phyloP scores from a whole-genome alignment of 1,140 invertebrate species.

The Samia ricini region DNA sequence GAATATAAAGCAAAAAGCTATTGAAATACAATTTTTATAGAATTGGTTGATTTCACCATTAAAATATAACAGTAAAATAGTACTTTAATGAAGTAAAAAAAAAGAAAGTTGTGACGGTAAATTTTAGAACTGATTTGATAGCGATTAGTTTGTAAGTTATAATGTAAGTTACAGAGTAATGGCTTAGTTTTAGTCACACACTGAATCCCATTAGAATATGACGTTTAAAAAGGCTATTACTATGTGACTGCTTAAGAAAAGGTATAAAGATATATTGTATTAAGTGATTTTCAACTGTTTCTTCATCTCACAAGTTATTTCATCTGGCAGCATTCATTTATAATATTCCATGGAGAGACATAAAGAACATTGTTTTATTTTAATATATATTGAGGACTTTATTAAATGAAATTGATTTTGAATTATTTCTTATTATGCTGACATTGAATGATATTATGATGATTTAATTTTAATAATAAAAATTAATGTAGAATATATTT shows the following conservation, averaged over 20 bases:
- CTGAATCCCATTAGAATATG: constrained; percentile 25
- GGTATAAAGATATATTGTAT: not conserved
- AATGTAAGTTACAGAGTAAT: constrained; percentile 46
- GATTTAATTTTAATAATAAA: not conserved
- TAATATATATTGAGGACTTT: too few relatives aligned
- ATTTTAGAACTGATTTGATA: constrained; percentile 61
- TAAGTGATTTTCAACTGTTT: not conserved
- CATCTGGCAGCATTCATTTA: too few relatives aligned
- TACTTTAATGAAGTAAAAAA: not conserved
- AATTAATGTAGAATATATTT: too few relatives aligned
- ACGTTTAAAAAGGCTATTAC: not conserved
- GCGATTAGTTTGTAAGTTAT: constrained; percentile 53
- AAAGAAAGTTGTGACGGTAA: not conserved
- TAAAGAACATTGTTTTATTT: too few relatives aligned
- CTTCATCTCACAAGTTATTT: too few relatives aligned
- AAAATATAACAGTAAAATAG: not conserved
- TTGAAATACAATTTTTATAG: not conserved
- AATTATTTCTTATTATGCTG: too few relatives aligned
- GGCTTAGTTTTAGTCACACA: constrained; percentile 20
- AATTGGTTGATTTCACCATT: not conserved
- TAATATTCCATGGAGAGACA: too few relatives aligned
- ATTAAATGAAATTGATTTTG: too few relatives aligned
- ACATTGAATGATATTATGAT: too few relatives aligned
- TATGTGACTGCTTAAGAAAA: not conserved
- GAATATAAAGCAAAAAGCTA: not conserved